Evolutionary conservation across 2,113 vertebrate species (phyloP), one percentile per base, ranked within the genome.

Genomic region (Emydura subglobosa): DNA sequence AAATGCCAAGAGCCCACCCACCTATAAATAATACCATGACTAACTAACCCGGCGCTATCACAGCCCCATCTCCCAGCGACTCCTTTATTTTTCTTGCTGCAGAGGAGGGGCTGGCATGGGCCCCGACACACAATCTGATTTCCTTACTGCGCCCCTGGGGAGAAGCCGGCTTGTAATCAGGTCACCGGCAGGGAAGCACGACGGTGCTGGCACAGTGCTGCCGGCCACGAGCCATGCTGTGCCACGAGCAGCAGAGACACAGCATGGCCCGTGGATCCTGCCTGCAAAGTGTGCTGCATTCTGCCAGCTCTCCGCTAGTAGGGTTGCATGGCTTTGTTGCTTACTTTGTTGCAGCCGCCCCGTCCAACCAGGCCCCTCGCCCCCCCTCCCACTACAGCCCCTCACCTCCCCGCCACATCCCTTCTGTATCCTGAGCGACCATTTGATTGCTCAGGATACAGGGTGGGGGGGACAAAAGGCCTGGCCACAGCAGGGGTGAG

Each of bases 1-100:
- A 97, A 97, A 92, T 94, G 86, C 92, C 95, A 88, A 10, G 97
- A 94, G 96, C 96, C 95, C 96, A 96, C 97, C 97, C 97, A 91
- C 93, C 90, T 97, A 95, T 93, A 97, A 97, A 97, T 97, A 97
- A 97, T 0, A n/a, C 87, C 0, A 1, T 96, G 96, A 97, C 95
- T 93, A 96, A 96, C 83, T 29, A 44, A 0, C 81, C 88, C 2
- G 57, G 88, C 83, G 92, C 96, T 95, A 93, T 96, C 81, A 0
- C 7, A 74, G 90, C 65, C 92, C 97, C 97, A 95, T 85, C 97
- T 95, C 94, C 65, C 97, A 96, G 93, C 96, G 88, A 94, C 96
- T 94, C 10, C 0, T 90, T 65, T 96, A 84, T 96, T 96, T 97
- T 95, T n/a, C 92, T 88, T 93, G 90, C 17, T 0, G 91, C 88